phyloP scores from a whole-genome alignment of 2,113 vertebrate species.

The Tangachromis dhanisi region DNA sequence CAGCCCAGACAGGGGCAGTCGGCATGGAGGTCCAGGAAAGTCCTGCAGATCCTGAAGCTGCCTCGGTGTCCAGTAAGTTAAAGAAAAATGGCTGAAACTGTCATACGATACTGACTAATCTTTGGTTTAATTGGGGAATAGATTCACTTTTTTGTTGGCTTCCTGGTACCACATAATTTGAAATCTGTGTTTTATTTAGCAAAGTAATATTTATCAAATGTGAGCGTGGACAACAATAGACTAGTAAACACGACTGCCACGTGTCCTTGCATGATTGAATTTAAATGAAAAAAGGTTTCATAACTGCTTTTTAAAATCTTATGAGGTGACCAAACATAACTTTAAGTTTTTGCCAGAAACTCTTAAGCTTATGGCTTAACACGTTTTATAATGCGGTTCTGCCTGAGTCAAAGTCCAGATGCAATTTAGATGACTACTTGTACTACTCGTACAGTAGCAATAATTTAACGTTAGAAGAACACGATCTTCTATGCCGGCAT shows the following conservation, averaged over 20 bases:
- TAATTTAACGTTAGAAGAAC: not conserved
- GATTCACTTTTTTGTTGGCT: not conserved
- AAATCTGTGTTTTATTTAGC: not conserved
- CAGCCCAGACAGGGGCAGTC: not conserved
- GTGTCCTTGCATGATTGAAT: not conserved
- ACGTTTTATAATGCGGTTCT: accelerated
- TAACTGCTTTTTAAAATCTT: not conserved
- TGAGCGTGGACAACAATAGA: accelerated
- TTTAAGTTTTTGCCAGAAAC: not conserved
- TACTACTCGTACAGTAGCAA: not conserved
- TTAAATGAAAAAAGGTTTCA: not conserved
- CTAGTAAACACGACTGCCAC: accelerated
- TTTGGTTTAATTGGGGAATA: not conserved
- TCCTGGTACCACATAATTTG: not conserved
- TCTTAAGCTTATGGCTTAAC: not conserved
- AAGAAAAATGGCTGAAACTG: not conserved
- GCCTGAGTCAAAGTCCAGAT: not conserved
- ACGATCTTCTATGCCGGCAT: accelerated
- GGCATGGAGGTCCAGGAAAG: not conserved
- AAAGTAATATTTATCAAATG: not conserved
- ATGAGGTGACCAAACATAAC: accelerated
- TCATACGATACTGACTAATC: not conserved
- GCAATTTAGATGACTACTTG: not conserved
- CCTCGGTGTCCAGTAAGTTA: slow-evolving; percentile 1
- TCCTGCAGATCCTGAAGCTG: not conserved